phyloP scores from a whole-genome alignment of 2,888 invertebrate species.

The Aproaerema taeniolella region DNA sequence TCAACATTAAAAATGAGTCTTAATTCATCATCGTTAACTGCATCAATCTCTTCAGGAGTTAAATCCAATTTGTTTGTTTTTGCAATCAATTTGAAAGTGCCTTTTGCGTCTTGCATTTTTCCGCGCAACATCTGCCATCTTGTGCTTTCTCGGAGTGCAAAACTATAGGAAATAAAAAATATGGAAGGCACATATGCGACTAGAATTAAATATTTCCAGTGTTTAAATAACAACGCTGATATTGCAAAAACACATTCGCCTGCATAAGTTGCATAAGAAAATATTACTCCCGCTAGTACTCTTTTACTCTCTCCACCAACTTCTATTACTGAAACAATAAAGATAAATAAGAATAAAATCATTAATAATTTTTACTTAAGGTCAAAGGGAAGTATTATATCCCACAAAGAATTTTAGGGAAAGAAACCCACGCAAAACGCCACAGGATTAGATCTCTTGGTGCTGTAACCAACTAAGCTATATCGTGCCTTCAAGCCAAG shows the following conservation, averaged over 20 bases:
- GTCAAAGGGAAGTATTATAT: no score
- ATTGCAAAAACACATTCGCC: constrained; percentile 54
- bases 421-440: no score
- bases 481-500: no score
- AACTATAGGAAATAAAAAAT: constrained; percentile 38
- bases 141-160: constrained; percentile 49
- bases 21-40: constrained; percentile 37
- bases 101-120: constrained; percentile 42
- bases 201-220: constrained; percentile 52
- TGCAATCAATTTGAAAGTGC: constrained; percentile 37
- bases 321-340: constrained; percentile 51
- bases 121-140: constrained; percentile 57
- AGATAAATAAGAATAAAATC: no score
- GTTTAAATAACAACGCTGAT: constrained; percentile 41
- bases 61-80: constrained; percentile 45
- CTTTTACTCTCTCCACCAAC: constrained; percentile 52
- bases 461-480: no score
- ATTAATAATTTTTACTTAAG: no score
- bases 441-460: no score
- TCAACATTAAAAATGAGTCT: constrained; percentile 41
- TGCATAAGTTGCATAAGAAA: constrained; percentile 50
- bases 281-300: constrained; percentile 49
- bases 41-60: constrained; percentile 38
- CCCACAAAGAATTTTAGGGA: no score
- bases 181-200: constrained; percentile 44